Percentiles rank a stretch among this genome's conserved stretches.
phyloP scores from a whole-genome alignment of 2,113 vertebrate species.

The Zosterops pallidus region DNA sequence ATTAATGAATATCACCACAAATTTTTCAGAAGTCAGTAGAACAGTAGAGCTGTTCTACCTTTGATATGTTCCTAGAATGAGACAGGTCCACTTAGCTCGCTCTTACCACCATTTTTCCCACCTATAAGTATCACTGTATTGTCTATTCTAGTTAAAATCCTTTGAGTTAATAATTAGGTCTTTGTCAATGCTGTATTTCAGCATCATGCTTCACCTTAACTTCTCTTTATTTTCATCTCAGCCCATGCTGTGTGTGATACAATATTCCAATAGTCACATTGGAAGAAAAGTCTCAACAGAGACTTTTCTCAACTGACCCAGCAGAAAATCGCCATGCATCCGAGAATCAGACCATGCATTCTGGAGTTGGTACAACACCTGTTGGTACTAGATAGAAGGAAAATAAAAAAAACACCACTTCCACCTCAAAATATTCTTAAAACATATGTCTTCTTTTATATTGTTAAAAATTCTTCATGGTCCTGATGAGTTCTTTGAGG shows the following conservation, averaged over 20 bases:
- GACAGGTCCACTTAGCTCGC: neutral
- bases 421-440: neutral
- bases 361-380: neutral
- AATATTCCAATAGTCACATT: neutral
- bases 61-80: neutral
- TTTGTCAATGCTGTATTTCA: neutral
- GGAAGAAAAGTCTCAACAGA: neutral
- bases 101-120: neutral
- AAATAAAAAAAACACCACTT: neutral
- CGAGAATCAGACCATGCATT: neutral
- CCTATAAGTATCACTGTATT: neutral
- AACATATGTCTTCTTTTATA: neutral
- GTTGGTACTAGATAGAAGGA: neutral
- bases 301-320: neutral
- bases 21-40: neutral
- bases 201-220: neutral
- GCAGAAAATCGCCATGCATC: neutral
- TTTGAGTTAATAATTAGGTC: neutral
- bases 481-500: neutral
- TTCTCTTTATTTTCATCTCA: neutral
- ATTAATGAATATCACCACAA: neutral
- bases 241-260: neutral
- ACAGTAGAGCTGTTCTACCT: neutral
- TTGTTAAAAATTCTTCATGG: neutral
- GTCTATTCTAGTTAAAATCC: neutral